Evolutionary conservation across 2,888 invertebrate species (phyloP), one percentile per base, ranked within the genome.

Genomic region (Ichneumoninae sp.): DNA sequence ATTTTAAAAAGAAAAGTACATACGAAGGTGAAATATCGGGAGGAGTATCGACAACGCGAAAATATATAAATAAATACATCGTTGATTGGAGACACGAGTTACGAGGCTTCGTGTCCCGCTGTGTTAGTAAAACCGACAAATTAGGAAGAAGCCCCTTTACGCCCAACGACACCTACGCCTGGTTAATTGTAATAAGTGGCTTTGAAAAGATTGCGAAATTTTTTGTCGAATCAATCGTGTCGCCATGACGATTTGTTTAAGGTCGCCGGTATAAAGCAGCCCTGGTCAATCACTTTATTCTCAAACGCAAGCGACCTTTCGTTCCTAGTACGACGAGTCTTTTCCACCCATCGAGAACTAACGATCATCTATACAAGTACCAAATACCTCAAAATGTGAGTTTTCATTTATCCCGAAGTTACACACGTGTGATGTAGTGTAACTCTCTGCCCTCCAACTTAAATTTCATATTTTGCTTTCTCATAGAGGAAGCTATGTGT

Each of bases 91-190:
- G 63, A 26, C 33, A 57, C 26, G 22, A 33, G 33, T 85, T 63
- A 63, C 68, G 8, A 70, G 88, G 86, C 77, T 87, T 88, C 87
- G 26, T 60, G 60, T 74, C 87, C 86, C 71, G 83, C 86, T 85
- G 88, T 7, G 84, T 68, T 70, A 57, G 30, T 52, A 81, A 75
- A 71, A 65, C 33, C 71, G 60, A 75, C 77, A 84, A 89, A 88
- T 88, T 88, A 84, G 83, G 70, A 83, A 85, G 88, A 88, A 89
- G 78, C 88, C 89, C 52, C 63, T 60, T 71, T 33, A 60, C 2
- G 69, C 30, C n/a, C 40, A 40, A 44, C 63, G 57, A 26, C 70
- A n/a, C 77, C 77, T 70, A 81, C 77, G 66, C 44, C 40, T n/a
- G n/a, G 16, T 60, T 68, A 73, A 78, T 77, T 57, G 26, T 50